Conservation (phyloP, 2,113 vertebrate genomes). For the Cephalophus harveyi region DNA sequence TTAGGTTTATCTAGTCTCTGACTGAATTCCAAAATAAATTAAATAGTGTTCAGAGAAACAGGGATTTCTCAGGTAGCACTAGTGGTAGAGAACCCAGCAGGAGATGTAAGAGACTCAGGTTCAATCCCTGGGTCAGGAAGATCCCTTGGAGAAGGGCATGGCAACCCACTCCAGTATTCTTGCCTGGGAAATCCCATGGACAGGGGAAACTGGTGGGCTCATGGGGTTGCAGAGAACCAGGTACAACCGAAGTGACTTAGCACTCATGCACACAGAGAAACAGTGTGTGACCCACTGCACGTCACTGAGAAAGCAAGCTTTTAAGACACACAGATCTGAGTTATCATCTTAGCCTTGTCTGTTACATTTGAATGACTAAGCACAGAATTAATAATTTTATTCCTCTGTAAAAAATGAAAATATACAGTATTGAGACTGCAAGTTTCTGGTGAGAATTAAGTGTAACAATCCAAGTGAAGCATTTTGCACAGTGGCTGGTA, state of each 20-base stretch:
- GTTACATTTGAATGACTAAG: neutral
- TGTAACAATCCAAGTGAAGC: neutral
- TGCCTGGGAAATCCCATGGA: neutral
- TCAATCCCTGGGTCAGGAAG: neutral
- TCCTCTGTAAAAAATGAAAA: neutral
- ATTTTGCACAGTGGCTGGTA: neutral
- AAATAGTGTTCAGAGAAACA: neutral
- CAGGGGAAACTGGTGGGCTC: neutral
- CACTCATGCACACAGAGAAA: neutral
- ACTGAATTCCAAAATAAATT: neutral
- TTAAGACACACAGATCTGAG: neutral
- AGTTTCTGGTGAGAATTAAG: neutral
- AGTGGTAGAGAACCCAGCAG: neutral
- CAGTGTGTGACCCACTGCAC: accelerated
- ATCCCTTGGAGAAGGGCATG: neutral
- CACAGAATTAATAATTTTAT: neutral
- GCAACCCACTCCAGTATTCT: neutral
- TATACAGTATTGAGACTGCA: neutral
- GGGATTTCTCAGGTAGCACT: neutral
- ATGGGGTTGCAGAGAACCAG: neutral
- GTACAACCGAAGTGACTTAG: neutral
- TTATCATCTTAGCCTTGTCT: neutral
- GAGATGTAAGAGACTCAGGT: neutral
- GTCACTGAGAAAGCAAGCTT: neutral
- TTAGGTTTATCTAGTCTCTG: neutral